Conservation (phyloP, 2,113 vertebrate species). For the Seriola aureovittata region DNA sequence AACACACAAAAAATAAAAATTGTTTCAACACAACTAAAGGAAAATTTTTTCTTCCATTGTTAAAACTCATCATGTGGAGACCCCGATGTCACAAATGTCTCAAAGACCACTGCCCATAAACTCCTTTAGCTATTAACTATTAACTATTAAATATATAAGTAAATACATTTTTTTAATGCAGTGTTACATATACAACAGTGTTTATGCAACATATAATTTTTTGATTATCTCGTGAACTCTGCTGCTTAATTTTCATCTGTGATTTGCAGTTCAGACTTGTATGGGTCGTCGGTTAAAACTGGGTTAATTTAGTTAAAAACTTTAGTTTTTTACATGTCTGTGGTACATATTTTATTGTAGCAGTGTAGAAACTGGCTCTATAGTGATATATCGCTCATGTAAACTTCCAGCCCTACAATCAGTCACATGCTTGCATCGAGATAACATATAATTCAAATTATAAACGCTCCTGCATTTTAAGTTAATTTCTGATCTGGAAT, state of each 20-base stretch:
- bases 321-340: not conserved
- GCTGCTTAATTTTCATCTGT: not conserved
- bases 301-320: too few species aligned
- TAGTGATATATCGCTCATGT: too few species aligned
- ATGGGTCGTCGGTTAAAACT: too few species aligned
- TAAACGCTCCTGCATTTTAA: slow-evolving; percentile 6
- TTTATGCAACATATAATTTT: not conserved
- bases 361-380: too few species aligned
- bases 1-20: slow-evolving; percentile 8
- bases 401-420: too few species aligned
- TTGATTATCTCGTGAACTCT: not conserved
- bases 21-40: not conserved
- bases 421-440: not conserved
- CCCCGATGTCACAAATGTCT: not conserved
- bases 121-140: too few species aligned
- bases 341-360: not conserved
- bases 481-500: slow-evolving; percentile 34
- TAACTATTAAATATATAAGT: too few species aligned
- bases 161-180: not conserved
- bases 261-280: too few species aligned
- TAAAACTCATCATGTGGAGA: not conserved
- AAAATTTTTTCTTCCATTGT: not conserved
- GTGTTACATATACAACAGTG: not conserved
- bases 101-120: too few species aligned
- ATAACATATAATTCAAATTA: slow-evolving; percentile 33